Percentiles rank a stretch among this genome's conserved stretches.
These are phyloP conservation scores for Eumeta japonica DNA, from an alignment of 1,140 invertebrate genomes.

Conservation along the genomic window DNA sequence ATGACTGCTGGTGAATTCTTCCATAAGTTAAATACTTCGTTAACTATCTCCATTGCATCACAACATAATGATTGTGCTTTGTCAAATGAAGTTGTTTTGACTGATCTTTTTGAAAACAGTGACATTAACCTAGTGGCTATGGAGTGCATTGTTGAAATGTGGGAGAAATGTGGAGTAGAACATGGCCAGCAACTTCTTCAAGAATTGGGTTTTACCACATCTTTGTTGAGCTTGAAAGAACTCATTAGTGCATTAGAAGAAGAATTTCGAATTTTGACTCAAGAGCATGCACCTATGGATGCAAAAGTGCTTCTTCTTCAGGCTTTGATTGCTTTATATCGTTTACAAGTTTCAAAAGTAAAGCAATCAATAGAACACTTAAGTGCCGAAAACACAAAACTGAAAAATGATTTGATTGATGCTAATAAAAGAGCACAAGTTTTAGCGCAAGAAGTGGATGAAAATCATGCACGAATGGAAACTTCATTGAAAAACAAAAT, in stretches of 20 bases:
- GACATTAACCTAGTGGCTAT: slow-evolving; percentile 30
- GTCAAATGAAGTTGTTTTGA: not conserved
- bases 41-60: slow-evolving; percentile 28
- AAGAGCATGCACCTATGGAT: slow-evolving; percentile 18
- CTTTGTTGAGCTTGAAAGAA: slow-evolving; percentile 66
- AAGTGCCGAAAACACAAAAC: slow-evolving; percentile 66
- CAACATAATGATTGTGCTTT: slow-evolving; percentile 13
- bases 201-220: slow-evolving; percentile 67
- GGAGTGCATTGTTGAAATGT: slow-evolving; percentile 66
- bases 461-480: slow-evolving; percentile 80
- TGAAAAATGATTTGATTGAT: slow-evolving; percentile 73
- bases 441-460: slow-evolving; percentile 86
- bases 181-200: slow-evolving; percentile 64
- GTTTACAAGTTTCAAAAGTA: slow-evolving; percentile 24
- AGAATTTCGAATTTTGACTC: slow-evolving; percentile 62
- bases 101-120: slow-evolving; percentile 11
- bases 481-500: slow-evolving; percentile 66
- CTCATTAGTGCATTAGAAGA: slow-evolving; percentile 74
- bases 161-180: slow-evolving; percentile 69
- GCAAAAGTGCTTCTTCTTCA: slow-evolving; percentile 27
- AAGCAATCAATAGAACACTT: slow-evolving; percentile 23
- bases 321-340: slow-evolving; percentile 30
- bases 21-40: slow-evolving; percentile 28
- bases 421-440: slow-evolving; percentile 77
- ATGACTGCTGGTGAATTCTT: slow-evolving; percentile 44